Base-by-base conservation (phyloP, 2,113 vertebrate species). In the Empidonax traillii region DNA sequence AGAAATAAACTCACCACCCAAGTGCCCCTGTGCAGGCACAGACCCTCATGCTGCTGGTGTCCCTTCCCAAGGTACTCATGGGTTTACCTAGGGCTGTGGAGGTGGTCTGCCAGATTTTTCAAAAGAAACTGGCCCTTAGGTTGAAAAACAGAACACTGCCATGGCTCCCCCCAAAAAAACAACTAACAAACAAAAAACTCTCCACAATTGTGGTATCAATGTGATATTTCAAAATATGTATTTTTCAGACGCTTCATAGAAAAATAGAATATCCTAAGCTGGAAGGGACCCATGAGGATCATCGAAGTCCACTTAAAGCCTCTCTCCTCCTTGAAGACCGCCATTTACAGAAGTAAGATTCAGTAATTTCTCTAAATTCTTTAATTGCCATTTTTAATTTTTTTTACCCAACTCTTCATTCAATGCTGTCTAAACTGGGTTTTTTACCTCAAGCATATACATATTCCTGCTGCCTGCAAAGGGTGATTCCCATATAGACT, bases 1-100 rank as follows among this genome's bases (percentile, higher is more conserved):
- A 24, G 39, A 51, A 63, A n/a, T 5, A 58, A 89, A 55, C 30
- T 6, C 55, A 25, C 4, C 61, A 15, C 4, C 23, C 39, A 25
- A 41, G 3, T 1, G 10, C 2, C 14, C 41, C 51, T 3, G 23
- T 11, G 27, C 41, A n/a, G 19, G 31, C 24, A 49, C 21, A 53
- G 44, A 7, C 41, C 27, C 43, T 43, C 24, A 1, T 2, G 6
- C 27, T 22, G 53, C 14, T 5, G 7, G 1, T 4, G 15, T 5
- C 23, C 14, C 23, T 12, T 21, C 59, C 31, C 1, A 9, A 23
- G 20, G 15, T 7, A 27, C 0, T 1, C 4, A 0, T 1, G 8
- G 31, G 27, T 11, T 80, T 19, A 58, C 7, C 20, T 2, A 9
- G 14, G 20, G 22, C 21, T 83, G 15, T 5, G 3, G 3, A 53